Base-by-base conservation (phyloP, 1,140 invertebrate genomes). In the Apis cerana region DNA sequence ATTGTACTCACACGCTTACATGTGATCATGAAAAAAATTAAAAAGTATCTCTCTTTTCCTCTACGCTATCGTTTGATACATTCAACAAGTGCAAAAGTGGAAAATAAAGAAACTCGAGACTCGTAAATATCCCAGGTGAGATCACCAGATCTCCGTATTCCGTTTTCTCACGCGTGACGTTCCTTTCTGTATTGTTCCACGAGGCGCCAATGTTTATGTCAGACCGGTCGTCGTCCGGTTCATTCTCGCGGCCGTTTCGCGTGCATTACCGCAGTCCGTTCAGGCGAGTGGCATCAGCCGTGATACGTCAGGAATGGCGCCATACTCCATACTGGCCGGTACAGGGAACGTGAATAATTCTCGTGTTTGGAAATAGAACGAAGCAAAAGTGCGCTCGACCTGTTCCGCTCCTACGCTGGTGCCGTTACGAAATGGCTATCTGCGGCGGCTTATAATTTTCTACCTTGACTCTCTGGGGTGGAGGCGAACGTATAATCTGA, bases 231-330 rank as follows among this genome's bases (percentile, higher is more conserved):
- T 67, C 70, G 56, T 65, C 61, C 48, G 23, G 43, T 27, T n/a
- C 23, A 43, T 77, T 59, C 58, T 48, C 21, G 43, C n/a, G 54
- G 33, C 50, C 23, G 59, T 72, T 48, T 67, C 69, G 27, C 52
- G 56, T 33, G 67, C 56, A 50, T 65, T 56, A 52, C 52, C 19
- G 17, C 58, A 19, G 21, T 59, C 64, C 62, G 74, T 43, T 61
- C 56, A n/a, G 33, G 21, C 54, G 54, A 52, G 83, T 83, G 64
- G 64, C 83, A 88, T 85, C 80, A 69, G 67, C 65, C 80, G 78
- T 77, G 88, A 89, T 89, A 84, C 82, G 86, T 89, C 74, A 82
- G 89, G 89, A 86, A 88, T 81, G 88, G 89, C 89, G 89, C 88
- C 88, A 76, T 65, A 65, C 52, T 43, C 64, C 65, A 62, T 54